phyloP scores from a whole-genome alignment of 2,797 vertebrate genomes.

The Squalus acanthias region DNA sequence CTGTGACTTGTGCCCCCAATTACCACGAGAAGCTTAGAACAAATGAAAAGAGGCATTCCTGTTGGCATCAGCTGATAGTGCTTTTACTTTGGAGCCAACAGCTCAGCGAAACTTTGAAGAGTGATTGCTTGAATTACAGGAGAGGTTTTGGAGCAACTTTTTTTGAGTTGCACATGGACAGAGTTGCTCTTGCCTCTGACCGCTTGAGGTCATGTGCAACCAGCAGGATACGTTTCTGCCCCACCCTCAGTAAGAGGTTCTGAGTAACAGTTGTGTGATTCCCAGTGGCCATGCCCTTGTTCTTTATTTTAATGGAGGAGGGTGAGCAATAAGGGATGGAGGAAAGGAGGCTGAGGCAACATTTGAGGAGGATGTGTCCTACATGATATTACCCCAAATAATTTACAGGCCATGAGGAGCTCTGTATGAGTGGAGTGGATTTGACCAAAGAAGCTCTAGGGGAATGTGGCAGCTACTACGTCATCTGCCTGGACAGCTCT shows the following conservation, averaged over 20 bases:
- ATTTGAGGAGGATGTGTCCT: too few relatives aligned
- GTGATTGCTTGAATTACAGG: not conserved
- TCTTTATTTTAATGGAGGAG: too few relatives aligned
- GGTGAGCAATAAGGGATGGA: too few relatives aligned
- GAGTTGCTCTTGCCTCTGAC: not conserved
- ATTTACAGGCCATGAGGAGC: too few relatives aligned
- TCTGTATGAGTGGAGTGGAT: too few relatives aligned
- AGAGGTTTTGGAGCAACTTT: not conserved
- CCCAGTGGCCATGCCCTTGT: not conserved
- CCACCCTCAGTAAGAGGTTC: not conserved
- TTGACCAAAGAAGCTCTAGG: too few relatives aligned
- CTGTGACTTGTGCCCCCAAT: not conserved
- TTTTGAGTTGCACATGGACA: not conserved
- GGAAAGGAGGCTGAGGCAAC: too few relatives aligned
- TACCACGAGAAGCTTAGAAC: not conserved
- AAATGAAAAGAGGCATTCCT: not conserved
- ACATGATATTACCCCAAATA: too few relatives aligned
- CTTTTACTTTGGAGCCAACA: not conserved
- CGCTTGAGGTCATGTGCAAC: not conserved
- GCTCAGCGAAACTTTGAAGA: not conserved
- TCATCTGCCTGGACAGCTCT: too few relatives aligned
- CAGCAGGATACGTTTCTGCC: not conserved
- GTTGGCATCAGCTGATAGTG: not conserved
- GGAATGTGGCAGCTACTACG: too few relatives aligned
- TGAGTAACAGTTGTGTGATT: not conserved